Conservation (phyloP, 2,113 vertebrate species). For the Raja brachyura region DNA sequence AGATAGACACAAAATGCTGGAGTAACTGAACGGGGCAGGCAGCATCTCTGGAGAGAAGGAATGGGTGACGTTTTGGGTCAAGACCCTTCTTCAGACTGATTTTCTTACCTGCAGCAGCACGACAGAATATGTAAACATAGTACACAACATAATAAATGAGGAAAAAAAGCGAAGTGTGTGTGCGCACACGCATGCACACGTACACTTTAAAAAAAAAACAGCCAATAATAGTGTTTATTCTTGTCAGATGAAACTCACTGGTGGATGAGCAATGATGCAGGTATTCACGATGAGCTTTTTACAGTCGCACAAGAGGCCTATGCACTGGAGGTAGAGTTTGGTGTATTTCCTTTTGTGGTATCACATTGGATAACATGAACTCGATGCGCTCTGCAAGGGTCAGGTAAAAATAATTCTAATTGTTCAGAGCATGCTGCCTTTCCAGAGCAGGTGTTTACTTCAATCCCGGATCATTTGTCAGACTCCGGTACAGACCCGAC, state of each 20-base stretch:
- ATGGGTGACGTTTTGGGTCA: too few species aligned
- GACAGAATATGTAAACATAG: too few species aligned
- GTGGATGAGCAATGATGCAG: neutral
- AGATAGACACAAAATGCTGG: too few species aligned
- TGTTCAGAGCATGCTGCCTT: neutral
- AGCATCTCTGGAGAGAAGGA: too few species aligned
- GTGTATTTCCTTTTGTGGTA: neutral
- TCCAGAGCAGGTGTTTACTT: neutral
- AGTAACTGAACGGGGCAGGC: too few species aligned
- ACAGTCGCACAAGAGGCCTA: neutral
- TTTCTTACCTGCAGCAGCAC: too few species aligned
- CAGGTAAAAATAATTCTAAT: constrained; percentile 29
- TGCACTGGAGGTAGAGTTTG: neutral
- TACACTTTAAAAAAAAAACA: too few species aligned
- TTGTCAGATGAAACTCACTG: neutral
- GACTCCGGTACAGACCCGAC: neutral
- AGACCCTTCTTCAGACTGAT: too few species aligned
- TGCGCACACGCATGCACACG: too few species aligned
- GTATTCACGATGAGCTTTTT: neutral
- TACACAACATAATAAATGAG: too few species aligned
- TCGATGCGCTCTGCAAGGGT: neutral
- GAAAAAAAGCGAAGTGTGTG: too few species aligned
- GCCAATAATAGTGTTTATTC: neutral
- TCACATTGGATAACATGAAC: neutral
- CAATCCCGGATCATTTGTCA: neutral